Evolutionary conservation across 2,113 vertebrate species (phyloP).

Genomic region (Eupsittula cactorum): DNA sequence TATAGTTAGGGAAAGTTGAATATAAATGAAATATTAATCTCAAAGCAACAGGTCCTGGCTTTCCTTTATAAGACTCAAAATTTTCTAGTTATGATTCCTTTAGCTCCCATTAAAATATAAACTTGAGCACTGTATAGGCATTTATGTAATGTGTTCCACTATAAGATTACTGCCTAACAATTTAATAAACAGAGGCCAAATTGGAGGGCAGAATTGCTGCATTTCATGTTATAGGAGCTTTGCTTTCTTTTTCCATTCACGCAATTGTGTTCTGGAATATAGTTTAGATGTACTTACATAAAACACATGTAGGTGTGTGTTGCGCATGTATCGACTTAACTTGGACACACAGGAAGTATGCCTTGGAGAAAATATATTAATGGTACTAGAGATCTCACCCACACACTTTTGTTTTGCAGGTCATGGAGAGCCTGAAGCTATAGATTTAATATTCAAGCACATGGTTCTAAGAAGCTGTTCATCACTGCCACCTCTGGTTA

Average conservation of each 20-base stretch:
- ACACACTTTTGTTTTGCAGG: background rate
- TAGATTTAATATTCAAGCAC: background rate
- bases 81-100: background rate
- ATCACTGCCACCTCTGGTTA: background rate
- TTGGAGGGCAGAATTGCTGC: background rate
- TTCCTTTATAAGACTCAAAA: background rate
- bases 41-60: background rate
- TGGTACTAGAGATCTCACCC: background rate
- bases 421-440: background rate
- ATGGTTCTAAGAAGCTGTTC: background rate
- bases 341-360: background rate
- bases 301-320: background rate
- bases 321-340: background rate
- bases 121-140: background rate
- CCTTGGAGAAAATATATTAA: background rate
- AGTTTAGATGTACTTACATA: background rate
- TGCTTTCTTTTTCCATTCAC: background rate
- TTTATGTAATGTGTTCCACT: background rate
- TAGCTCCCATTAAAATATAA: background rate
- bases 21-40: background rate
- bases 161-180: background rate
- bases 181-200: background rate
- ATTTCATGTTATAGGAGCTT: background rate
- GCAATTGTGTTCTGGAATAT: background rate
- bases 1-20: background rate